Evolutionary conservation across 2,113 vertebrate genomes (phyloP).

Genomic region (Polypterus senegalus): DNA sequence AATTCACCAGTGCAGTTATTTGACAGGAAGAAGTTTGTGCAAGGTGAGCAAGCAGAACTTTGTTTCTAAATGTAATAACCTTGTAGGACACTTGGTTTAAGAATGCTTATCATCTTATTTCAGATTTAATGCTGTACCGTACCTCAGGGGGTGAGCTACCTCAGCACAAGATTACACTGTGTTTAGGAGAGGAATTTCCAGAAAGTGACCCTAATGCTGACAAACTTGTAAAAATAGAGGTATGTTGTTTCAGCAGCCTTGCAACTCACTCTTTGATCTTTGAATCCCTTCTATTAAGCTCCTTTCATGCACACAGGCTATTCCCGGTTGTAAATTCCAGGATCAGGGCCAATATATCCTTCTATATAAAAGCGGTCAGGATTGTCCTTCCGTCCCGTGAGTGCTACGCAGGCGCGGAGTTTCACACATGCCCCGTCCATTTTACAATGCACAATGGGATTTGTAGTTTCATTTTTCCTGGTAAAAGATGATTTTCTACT

Average conservation of each 20-base stretch:
- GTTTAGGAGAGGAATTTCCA: conserved; percentile 59
- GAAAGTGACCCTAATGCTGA: conserved; percentile 22
- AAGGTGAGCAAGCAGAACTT: conserved; percentile 39
- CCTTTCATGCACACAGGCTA: too few relatives aligned
- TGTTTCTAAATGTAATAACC: neutral
- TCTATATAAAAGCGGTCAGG: too few relatives aligned
- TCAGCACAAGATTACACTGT: conserved; percentile 50
- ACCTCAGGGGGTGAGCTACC: conserved; percentile 39
- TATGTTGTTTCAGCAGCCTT: conserved; percentile 20
- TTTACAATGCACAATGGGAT: too few relatives aligned
- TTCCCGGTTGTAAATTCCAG: too few relatives aligned
- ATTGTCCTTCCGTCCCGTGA: too few relatives aligned
- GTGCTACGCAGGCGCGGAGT: too few relatives aligned
- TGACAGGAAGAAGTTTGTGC: conserved; percentile 43
- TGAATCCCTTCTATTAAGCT: too few relatives aligned
- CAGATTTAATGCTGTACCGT: conserved; percentile 51
- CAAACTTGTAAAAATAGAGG: conserved; percentile 63
- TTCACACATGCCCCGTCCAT: too few relatives aligned
- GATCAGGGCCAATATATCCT: too few relatives aligned
- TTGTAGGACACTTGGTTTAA: neutral
- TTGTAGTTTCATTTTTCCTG: too few relatives aligned
- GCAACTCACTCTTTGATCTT: neutral
- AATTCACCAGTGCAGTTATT: conserved; percentile 51
- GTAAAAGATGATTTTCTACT: too few relatives aligned
- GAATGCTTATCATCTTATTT: neutral